A percentile compares a stretch with the other conserved stretches of the same genome.
These are phyloP conservation scores for Catocala sponsa DNA, from an alignment of 2,888 invertebrate genomes.

Conservation along the genomic window DNA sequence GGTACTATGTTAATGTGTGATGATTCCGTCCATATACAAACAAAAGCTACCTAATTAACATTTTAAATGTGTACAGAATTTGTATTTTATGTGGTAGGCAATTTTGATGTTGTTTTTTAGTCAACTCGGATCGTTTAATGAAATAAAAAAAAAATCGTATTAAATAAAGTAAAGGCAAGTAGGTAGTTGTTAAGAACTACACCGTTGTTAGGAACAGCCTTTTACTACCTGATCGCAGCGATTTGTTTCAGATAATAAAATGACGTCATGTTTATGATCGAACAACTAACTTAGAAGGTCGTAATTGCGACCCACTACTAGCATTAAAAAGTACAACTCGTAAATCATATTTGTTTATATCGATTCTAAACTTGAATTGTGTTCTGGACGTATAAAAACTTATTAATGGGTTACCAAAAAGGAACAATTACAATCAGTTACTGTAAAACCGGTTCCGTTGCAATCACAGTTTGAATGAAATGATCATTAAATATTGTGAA, in stretches of 20 bases:
- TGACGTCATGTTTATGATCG: slow-evolving; percentile 72
- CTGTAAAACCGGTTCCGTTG: slow-evolving; percentile 42
- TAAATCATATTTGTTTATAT: too few relatives aligned
- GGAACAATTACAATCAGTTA: slow-evolving; percentile 29
- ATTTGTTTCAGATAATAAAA: slow-evolving; percentile 68
- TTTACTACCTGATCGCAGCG: slow-evolving; percentile 72
- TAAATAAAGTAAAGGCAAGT: not conserved
- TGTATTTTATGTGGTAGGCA: slow-evolving; percentile 9
- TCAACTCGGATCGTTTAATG: not conserved
- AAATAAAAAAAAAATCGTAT: too few relatives aligned
- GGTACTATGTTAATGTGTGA: slow-evolving; percentile 6
- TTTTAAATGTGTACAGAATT: slow-evolving; percentile 15
- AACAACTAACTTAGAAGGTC: slow-evolving; percentile 73
- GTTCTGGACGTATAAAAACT: slow-evolving; percentile 36
- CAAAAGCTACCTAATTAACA: slow-evolving; percentile 28
- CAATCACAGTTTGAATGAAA: slow-evolving; percentile 35
- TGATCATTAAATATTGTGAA: slow-evolving; percentile 14
- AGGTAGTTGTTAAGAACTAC: slow-evolving; percentile 8
- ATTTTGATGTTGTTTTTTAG: slow-evolving; percentile 22
- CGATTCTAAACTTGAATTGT: not conserved
- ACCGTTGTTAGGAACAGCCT: slow-evolving; percentile 17
- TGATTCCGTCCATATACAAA: slow-evolving; percentile 10
- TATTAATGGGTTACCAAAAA: slow-evolving; percentile 32
- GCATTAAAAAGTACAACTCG: not conserved
- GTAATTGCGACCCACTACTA: slow-evolving; percentile 60